Percentiles rank a stretch among this genome's conserved stretches.
Conservation (phyloP, 1,140 invertebrate genomes). For the Conus ventricosus region DNA sequence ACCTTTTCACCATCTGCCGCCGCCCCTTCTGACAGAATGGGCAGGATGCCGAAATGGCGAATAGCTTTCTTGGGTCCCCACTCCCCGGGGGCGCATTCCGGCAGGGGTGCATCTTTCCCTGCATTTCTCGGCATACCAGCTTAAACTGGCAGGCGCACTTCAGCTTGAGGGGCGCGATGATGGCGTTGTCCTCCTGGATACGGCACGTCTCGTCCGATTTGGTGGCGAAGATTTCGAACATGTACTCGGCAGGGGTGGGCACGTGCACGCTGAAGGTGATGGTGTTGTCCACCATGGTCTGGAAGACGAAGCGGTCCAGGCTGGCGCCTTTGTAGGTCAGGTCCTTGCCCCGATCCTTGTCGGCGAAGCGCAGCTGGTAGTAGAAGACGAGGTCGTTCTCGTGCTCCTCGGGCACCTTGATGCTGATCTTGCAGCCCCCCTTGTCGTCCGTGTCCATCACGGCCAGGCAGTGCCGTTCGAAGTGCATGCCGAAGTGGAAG, state of each 20-base stretch:
- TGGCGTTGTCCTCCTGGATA: conserved; percentile 59
- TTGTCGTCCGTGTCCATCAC: conserved; percentile 92
- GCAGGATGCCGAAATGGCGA: conserved; percentile 82
- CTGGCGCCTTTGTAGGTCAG: conserved; percentile 91
- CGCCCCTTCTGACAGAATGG: conserved; percentile 68
- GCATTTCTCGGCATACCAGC: conserved; percentile 93
- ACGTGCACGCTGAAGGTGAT: conserved; percentile 90
- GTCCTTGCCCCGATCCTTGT: conserved; percentile 79
- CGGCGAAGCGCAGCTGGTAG: conserved; percentile 73
- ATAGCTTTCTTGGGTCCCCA: conserved; percentile 99
- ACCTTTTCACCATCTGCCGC: conserved; percentile 58
- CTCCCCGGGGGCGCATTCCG: conserved; percentile 98
- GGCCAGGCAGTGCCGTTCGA: conserved; percentile 85
- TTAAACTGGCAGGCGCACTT: conserved; percentile 99
- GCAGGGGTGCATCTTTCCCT: conserved; percentile 94
- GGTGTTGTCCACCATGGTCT: conserved; percentile 78
- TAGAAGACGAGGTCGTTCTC: conserved; percentile 73
- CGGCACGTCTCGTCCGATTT: conserved; percentile 82
- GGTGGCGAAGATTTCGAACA: conserved; percentile 98
- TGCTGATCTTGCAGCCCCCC: conserved; percentile 71
- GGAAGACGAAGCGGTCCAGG: conserved; percentile 98
- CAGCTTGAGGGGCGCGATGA: conserved; percentile 90
- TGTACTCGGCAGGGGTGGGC: conserved; percentile 91
- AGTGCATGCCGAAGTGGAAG: conserved; percentile 97
- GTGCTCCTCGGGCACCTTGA: conserved; percentile 69